A percentile compares a stretch with the other conserved stretches of the same genome.
These are phyloP conservation scores for Serranus cabrilla DNA, from an alignment of 2,797 vertebrate species.

Conservation along the genomic window DNA sequence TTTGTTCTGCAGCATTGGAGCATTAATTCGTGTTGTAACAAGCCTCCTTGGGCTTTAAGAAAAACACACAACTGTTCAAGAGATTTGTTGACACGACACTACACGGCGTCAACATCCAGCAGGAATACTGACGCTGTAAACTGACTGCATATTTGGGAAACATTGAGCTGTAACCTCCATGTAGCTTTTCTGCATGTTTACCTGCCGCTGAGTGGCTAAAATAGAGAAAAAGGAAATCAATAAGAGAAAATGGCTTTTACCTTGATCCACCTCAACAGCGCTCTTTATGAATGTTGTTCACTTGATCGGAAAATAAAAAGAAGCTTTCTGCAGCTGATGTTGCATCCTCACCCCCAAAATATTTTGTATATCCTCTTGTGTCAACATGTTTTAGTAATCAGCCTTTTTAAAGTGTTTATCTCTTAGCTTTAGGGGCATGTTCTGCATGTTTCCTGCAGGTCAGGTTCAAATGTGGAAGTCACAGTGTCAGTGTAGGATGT, in stretches of 20 bases:
- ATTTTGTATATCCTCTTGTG: background rate
- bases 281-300: background rate
- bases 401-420: background rate
- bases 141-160: background rate
- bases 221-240: constrained; percentile 15
- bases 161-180: background rate
- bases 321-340: background rate
- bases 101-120: background rate
- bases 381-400: background rate
- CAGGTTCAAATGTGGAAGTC: background rate
- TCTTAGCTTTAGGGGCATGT: background rate
- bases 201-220: background rate
- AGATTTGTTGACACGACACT: background rate
- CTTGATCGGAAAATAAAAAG: background rate
- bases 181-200: constrained; percentile 10
- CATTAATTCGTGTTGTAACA: background rate
- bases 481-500: background rate
- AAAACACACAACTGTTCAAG: background rate
- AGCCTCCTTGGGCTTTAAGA: background rate
- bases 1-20: background rate
- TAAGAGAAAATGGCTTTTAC: constrained; percentile 20
- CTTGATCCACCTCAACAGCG: background rate
- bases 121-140: background rate
- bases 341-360: background rate
- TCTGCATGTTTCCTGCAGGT: background rate